Evolutionary conservation across 2,888 invertebrate genomes (phyloP), one percentile per base, ranked within the genome.

Genomic region (Andrena praecox): DNA sequence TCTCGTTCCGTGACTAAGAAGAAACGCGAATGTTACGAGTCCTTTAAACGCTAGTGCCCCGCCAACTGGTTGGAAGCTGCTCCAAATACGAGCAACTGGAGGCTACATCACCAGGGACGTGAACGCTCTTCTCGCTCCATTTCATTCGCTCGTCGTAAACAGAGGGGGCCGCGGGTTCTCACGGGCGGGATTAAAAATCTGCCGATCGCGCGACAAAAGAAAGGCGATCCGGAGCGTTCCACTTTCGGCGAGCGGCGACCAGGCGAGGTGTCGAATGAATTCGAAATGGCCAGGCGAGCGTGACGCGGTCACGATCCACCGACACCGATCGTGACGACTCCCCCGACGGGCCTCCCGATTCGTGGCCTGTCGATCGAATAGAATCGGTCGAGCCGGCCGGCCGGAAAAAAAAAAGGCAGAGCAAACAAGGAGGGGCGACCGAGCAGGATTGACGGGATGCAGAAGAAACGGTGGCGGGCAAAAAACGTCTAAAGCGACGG

Each of bases 211-310:
- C 52, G 73, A 71, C 60, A 54, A 24, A 85, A 74, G 71, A 74
- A 82, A 52, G 66, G 76, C 72, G 48, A 62, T 85, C 80, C 16
- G 69, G 27, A 50, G 48, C 60, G 85, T 73, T 86, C 74, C 72
- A 73, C 76, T 71, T 83, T 84, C 31, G 52, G 52, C 66, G 48
- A 56, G 50, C 72, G 59, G 74, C 77, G 68, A 73, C 77, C 74
- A 68, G 74, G 59, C 42, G 52, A 63, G 71, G 68, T 42, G 76
- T 73, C 59, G 78, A 88, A 86, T 82, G 77, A 85, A 90, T 90
- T 87, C 62, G 85, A 81, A 79, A 78, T 80, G 82, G 82, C 87
- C 86, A 85, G 86, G 89, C 60, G 67, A 42, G 42, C 79, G 63
- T 64, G 67, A 74, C 66, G 31, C 48, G 48, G 64, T n/a, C 71